Percentiles rank a stretch among this genome's conserved stretches.
phyloP scores from a whole-genome alignment of 2,797 vertebrate genomes.

The Pantherophis alleghaniensis region DNA sequence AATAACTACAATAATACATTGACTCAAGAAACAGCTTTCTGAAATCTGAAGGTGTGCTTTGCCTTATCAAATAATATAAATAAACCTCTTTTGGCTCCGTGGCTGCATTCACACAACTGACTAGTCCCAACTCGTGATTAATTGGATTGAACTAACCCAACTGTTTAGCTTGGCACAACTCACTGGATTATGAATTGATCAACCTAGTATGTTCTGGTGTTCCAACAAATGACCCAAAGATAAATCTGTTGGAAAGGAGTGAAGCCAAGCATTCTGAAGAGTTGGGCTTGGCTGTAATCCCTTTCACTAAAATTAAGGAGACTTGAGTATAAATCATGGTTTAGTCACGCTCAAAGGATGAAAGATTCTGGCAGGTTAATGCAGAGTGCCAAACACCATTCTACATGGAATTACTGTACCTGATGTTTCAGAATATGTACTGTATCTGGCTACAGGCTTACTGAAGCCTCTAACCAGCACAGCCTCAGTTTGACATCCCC shows the following conservation, averaged over 20 bases:
- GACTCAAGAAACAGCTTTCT: slow-evolving; percentile 30
- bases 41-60: background rate
- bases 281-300: background rate
- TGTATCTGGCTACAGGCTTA: no score
- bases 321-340: background rate
- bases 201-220: background rate
- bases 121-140: background rate
- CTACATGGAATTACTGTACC: background rate
- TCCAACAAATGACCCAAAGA: background rate
- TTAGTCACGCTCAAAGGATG: background rate
- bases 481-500: no score
- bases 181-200: background rate
- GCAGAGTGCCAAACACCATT: background rate
- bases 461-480: background rate
- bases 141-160: background rate
- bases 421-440: no score
- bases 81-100: background rate
- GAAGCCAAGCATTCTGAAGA: background rate
- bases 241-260: background rate
- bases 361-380: background rate
- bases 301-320: background rate
- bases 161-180: background rate
- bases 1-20: slow-evolving; percentile 37
- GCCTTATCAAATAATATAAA: background rate
- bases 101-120: background rate